These are phyloP conservation scores for Drosophila conformis DNA, from an alignment of 2,888 invertebrate species.

Conservation along the genomic window DNA sequence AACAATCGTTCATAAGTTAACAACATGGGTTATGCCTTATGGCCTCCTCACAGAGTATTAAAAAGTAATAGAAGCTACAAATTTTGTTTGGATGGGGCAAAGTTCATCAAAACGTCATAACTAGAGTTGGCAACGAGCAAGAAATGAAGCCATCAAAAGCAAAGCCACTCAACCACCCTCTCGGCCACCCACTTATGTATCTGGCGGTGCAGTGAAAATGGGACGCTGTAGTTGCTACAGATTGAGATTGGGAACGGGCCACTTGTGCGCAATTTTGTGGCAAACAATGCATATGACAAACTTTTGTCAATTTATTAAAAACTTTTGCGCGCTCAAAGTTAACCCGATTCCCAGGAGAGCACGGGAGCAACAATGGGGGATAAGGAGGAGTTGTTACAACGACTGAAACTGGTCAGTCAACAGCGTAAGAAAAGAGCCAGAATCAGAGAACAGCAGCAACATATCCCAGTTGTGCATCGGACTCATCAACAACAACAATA, in stretches of 20 bases:
- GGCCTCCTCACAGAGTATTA: constrained; percentile 34
- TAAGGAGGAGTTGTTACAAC: constrained; percentile 12
- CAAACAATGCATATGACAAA: constrained; percentile 80
- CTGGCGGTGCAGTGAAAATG: constrained; percentile 46
- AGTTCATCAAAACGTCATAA: constrained; percentile 72
- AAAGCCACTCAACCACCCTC: constrained; percentile 32
- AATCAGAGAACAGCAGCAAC: constrained; percentile 38
- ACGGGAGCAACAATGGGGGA: constrained; percentile 10
- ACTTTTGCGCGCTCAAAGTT: constrained; percentile 63
- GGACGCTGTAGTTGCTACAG: constrained; percentile 34
- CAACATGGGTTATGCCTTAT: not conserved
- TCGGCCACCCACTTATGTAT: constrained; percentile 19
- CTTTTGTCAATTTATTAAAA: constrained; percentile 81
- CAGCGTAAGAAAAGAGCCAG: constrained; percentile 7
- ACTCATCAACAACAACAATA: constrained; percentile 32
- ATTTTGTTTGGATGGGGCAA: constrained; percentile 43
- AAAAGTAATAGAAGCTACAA: constrained; percentile 33
- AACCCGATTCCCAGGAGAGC: constrained; percentile 79
- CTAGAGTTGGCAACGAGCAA: constrained; percentile 49
- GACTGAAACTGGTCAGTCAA: constrained; percentile 61
- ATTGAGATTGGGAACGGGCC: constrained; percentile 60
- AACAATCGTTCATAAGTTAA: not conserved
- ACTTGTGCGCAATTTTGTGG: constrained; percentile 62
- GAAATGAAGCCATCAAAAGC: constrained; percentile 47
- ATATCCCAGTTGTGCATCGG: constrained; percentile 44